These are phyloP conservation scores for Labroides dimidiatus DNA, from an alignment of 2,797 vertebrate species.

Conservation along the genomic window DNA sequence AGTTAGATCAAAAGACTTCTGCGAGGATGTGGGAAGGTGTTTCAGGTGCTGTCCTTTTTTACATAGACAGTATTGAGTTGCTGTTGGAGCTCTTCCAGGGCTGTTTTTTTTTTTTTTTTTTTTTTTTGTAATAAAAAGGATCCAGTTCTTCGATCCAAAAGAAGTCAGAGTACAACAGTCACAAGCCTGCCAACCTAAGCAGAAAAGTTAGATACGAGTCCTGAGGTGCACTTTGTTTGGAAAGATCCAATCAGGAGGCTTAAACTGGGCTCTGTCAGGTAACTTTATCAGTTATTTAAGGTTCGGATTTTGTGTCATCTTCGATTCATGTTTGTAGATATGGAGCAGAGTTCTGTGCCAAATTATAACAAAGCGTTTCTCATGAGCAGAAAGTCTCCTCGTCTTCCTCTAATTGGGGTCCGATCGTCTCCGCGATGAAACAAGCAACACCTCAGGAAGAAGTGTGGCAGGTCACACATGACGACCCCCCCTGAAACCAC, in stretches of 20 bases:
- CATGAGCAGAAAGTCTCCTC: neutral
- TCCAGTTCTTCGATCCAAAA: neutral
- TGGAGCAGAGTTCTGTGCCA: neutral
- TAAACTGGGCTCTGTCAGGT: neutral
- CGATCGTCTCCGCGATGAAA: neutral
- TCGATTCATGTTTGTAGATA: neutral
- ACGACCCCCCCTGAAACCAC: neutral
- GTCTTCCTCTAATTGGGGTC: slow-evolving; percentile 1
- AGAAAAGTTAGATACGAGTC: neutral
- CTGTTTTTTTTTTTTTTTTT: neutral
- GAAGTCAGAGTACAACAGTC: neutral
- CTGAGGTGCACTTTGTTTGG: neutral
- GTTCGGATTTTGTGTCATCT: neutral
- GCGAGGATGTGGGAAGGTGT: neutral
- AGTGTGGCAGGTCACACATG: neutral
- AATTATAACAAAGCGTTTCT: neutral
- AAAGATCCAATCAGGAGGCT: neutral
- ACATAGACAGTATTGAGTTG: neutral
- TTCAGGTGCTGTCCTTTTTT: slow-evolving; percentile 2
- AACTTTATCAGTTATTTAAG: too few species aligned
- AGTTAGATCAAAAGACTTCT: neutral
- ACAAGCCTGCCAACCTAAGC: neutral
- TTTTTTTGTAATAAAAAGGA: neutral
- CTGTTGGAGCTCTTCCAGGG: neutral
- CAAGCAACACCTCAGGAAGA: slow-evolving; percentile 2